Conservation (phyloP, 2,797 vertebrate genomes). For the Eulemur rubriventer region DNA sequence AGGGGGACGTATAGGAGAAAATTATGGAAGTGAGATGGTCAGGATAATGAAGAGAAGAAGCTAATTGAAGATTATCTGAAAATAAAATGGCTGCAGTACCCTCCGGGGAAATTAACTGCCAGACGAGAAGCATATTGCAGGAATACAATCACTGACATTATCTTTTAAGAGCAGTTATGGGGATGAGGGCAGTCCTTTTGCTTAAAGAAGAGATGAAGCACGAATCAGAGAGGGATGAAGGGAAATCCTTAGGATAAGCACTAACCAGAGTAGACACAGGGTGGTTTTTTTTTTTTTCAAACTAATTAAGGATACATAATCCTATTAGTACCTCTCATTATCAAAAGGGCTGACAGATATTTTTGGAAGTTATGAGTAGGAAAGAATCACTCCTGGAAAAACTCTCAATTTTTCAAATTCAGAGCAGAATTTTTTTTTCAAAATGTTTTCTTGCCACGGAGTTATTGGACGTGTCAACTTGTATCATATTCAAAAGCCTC, state of each 20-base stretch:
- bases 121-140: slow-evolving; percentile 63
- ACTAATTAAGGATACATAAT: background rate
- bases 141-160: slow-evolving; percentile 60
- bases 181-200: slow-evolving; percentile 43
- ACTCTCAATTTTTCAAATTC: slow-evolving; percentile 17
- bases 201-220: slow-evolving; percentile 47
- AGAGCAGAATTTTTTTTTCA: background rate
- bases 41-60: slow-evolving; percentile 53
- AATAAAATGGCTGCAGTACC: slow-evolving; percentile 54
- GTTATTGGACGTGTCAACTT: background rate
- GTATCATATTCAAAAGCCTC: background rate
- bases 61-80: slow-evolving; percentile 66
- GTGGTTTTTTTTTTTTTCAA: background rate
- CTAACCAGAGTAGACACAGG: background rate
- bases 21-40: slow-evolving; percentile 32
- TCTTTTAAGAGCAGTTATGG: slow-evolving; percentile 67
- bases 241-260: background rate
- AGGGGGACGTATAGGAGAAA: background rate
- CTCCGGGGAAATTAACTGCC: slow-evolving; percentile 48
- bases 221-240: background rate
- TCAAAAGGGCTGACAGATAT: background rate
- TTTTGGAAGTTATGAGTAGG: background rate
- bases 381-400: background rate
- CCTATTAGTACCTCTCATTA: background rate
- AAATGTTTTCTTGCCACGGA: background rate